A percentile compares a stretch with the other conserved stretches of the same genome.
Conservation (phyloP, 2,888 invertebrate species). For the Girardia tigrina region DNA sequence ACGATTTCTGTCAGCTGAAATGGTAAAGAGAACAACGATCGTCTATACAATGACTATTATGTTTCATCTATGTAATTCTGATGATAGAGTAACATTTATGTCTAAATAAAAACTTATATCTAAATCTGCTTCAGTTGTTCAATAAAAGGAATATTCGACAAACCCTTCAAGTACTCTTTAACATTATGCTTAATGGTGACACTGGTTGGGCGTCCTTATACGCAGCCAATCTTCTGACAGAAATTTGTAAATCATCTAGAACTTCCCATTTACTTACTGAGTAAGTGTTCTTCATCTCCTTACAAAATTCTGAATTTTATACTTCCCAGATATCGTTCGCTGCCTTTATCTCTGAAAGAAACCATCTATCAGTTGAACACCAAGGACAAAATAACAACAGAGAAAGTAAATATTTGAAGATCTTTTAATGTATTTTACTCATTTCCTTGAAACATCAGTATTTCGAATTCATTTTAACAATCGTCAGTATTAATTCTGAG, state of each 20-base stretch:
- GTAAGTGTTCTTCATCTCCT: not conserved
- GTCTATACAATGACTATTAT: constrained; percentile 21
- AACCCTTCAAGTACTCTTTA: constrained; percentile 21
- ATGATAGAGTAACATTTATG: not conserved
- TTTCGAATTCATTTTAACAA: not conserved
- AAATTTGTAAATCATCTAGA: not conserved
- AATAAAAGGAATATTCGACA: constrained; percentile 19
- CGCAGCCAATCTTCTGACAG: constrained; percentile 3
- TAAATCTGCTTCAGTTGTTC: not conserved
- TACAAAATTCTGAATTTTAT: not conserved
- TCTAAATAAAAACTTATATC: not conserved
- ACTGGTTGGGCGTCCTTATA: constrained; percentile 15
- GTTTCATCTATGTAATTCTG: not conserved
- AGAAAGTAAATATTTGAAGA: not conserved
- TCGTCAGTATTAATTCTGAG: not conserved
- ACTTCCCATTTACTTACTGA: not conserved
- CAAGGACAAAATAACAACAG: constrained; percentile 15
- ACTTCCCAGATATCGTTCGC: not conserved
- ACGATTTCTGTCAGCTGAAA: constrained; percentile 5
- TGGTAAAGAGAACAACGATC: not conserved
- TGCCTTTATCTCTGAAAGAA: constrained; percentile 8
- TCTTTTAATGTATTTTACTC: not conserved
- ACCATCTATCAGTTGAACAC: not conserved
- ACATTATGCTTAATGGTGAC: constrained; percentile 20
- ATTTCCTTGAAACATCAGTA: not conserved